phyloP scores from a whole-genome alignment of 2,888 invertebrate species.

The Pollenia labialis region DNA sequence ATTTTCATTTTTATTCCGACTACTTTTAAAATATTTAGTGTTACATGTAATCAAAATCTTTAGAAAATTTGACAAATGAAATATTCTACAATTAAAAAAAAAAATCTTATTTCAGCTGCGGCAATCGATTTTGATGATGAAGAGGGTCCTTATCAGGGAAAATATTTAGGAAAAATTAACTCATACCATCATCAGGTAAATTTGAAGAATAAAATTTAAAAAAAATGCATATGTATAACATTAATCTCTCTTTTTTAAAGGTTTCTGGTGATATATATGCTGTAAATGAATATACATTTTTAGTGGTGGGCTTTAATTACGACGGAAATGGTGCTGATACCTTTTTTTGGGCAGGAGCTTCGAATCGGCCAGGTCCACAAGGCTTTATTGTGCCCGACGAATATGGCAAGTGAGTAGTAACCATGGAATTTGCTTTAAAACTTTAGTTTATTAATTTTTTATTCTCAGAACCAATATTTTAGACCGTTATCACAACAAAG shows the following conservation, averaged over 20 bases:
- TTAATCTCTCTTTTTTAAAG: slow-evolving; percentile 82
- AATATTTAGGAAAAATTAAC: slow-evolving; percentile 92
- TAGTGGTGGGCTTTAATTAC: slow-evolving; percentile 92
- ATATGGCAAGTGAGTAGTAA: slow-evolving; percentile 89
- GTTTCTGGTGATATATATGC: slow-evolving; percentile 95
- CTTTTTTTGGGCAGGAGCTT: slow-evolving; percentile 96
- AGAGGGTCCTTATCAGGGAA: slow-evolving; percentile 91
- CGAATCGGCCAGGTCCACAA: slow-evolving; percentile 93
- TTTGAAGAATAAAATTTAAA: background rate
- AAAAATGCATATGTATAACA: background rate
- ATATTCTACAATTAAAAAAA: background rate
- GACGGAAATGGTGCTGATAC: slow-evolving; percentile 96
- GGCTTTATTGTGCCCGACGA: slow-evolving; percentile 96
- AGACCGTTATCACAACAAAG: slow-evolving; percentile 93
- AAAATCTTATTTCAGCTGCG: slow-evolving; percentile 62
- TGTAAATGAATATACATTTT: slow-evolving; percentile 92
- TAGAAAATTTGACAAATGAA: too few relatives aligned
- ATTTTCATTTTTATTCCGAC: too few relatives aligned
- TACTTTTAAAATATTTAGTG: too few relatives aligned
- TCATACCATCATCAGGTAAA: slow-evolving; percentile 93
- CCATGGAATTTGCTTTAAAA: background rate
- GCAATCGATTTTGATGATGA: slow-evolving; percentile 86
- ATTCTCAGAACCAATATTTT: slow-evolving; percentile 90
- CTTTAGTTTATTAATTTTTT: background rate
- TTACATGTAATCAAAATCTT: too few relatives aligned